Evolutionary conservation across 2,888 invertebrate genomes (phyloP).

Genomic region (Hemicrepidius hirtus): DNA sequence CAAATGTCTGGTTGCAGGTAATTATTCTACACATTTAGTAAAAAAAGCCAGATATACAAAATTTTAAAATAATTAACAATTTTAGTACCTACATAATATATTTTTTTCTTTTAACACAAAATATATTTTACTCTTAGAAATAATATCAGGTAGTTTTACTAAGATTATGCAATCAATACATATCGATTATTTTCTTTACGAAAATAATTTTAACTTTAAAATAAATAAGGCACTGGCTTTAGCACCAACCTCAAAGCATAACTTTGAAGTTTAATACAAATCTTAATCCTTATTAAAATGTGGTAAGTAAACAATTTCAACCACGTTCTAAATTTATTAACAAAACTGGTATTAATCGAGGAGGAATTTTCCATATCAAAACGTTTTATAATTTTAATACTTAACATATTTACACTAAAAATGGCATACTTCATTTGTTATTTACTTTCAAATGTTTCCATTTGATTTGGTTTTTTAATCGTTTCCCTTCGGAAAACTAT

Average conservation of each 20-base stretch:
- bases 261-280: constrained; percentile 7
- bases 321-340: background rate
- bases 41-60: constrained; percentile 50
- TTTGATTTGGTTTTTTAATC: background rate
- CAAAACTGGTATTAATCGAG: background rate
- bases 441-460: background rate
- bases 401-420: constrained; percentile 16
- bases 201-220: constrained; percentile 28
- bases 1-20: constrained; percentile 44
- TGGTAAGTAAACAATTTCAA: background rate
- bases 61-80: constrained; percentile 42
- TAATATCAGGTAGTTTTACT: constrained; percentile 43
- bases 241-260: constrained; percentile 31
- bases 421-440: constrained; percentile 10
- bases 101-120: constrained; percentile 25
- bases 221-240: constrained; percentile 49
- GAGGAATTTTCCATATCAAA: background rate
- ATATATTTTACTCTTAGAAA: constrained; percentile 38
- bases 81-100: constrained; percentile 23
- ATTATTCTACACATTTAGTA: constrained; percentile 48
- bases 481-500: constrained; percentile 2
- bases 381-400: background rate
- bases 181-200: background rate
- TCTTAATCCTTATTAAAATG: background rate
- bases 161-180: constrained; percentile 31